phyloP scores from a whole-genome alignment of 2,113 vertebrate genomes.

The Centropus unirufus region DNA sequence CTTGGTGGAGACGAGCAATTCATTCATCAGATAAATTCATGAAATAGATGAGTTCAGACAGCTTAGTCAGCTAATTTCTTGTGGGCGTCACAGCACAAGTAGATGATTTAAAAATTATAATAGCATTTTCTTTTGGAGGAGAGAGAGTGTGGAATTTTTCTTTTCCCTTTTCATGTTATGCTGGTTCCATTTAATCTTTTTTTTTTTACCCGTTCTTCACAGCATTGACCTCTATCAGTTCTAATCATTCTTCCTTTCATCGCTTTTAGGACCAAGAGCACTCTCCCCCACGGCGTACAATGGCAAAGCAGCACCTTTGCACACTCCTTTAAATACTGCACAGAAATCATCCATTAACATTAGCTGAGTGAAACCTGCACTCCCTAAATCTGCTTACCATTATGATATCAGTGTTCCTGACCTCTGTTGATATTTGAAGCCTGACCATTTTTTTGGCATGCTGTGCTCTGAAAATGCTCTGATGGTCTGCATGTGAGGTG shows the following conservation, averaged over 20 bases:
- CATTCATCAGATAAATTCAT: not conserved
- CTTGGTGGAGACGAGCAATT: not conserved
- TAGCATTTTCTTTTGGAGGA: not conserved
- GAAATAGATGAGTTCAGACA: not conserved
- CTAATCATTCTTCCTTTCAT: not conserved
- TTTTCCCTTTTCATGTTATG: not conserved
- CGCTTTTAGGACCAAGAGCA: not conserved
- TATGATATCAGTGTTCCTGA: not conserved
- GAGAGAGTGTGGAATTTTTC: not conserved
- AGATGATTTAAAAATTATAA: not conserved
- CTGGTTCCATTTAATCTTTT: not conserved
- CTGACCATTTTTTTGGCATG: not conserved
- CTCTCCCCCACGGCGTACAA: not conserved
- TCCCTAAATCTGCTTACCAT: not conserved
- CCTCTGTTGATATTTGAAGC: not conserved
- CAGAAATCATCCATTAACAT: not conserved
- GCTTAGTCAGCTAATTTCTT: not conserved
- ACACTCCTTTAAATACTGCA: not conserved
- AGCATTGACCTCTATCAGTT: not conserved
- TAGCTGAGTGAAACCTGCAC: not conserved
- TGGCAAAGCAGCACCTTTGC: not conserved
- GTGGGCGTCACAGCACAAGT: not conserved
- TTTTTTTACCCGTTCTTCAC: not conserved
- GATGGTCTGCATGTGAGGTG: not conserved
- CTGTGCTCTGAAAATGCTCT: not conserved